Conservation (phyloP, 1,140 invertebrate genomes). For the Portunus trituberculatus region DNA sequence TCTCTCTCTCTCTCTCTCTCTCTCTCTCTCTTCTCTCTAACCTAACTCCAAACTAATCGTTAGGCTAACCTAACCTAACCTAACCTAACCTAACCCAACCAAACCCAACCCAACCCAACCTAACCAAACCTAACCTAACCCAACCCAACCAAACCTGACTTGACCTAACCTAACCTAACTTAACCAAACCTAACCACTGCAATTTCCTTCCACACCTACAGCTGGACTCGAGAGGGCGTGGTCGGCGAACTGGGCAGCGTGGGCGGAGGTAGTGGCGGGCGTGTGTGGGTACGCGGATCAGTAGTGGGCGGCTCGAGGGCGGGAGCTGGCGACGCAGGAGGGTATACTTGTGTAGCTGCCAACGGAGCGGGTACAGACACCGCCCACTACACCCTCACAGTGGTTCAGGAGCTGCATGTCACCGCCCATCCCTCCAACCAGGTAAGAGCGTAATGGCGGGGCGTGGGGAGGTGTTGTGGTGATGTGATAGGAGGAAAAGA, state of each 20-base stretch:
- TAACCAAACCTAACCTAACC: neutral
- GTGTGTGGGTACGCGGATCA: constrained; percentile 62
- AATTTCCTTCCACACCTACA: neutral
- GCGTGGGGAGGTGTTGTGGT: neutral
- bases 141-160: neutral
- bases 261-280: constrained; percentile 39
- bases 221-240: constrained; percentile 69
- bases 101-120: neutral
- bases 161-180: neutral
- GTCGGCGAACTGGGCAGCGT: constrained; percentile 57
- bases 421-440: constrained; percentile 49
- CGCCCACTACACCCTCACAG: constrained; percentile 70
- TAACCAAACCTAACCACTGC: neutral
- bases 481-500: too few relatives aligned
- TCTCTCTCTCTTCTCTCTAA: constrained; percentile 35
- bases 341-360: constrained; percentile 63
- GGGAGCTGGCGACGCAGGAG: constrained; percentile 49
- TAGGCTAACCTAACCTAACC: too few relatives aligned
- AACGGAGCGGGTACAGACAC: constrained; percentile 70
- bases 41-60: too few relatives aligned
- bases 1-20: too few relatives aligned
- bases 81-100: neutral
- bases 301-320: constrained; percentile 60
- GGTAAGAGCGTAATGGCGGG: neutral
- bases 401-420: constrained; percentile 58